These are phyloP conservation scores for Caradrina clavipalpis DNA, from an alignment of 2,888 invertebrate species.

Conservation along the genomic window DNA sequence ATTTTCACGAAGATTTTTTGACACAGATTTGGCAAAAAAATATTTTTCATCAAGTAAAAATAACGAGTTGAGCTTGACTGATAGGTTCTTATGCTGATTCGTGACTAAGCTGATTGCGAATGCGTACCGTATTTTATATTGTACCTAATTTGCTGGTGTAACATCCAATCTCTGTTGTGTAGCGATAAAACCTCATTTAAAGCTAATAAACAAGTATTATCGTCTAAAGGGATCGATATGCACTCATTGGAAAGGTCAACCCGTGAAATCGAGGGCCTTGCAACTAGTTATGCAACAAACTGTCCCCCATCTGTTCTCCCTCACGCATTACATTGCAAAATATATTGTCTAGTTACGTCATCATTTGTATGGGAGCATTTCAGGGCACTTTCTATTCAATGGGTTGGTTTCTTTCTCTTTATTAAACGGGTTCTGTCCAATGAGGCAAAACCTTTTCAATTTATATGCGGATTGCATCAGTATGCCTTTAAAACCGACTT, in stretches of 20 bases:
- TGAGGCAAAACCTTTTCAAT: constrained; percentile 1
- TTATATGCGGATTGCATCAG: constrained; percentile 30
- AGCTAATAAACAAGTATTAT: background rate
- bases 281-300: constrained; percentile 53
- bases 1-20: constrained; percentile 17
- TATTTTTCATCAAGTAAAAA: constrained; percentile 15
- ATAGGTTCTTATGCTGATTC: constrained; percentile 28
- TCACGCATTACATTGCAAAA: constrained; percentile 38
- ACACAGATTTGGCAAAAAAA: constrained; percentile 20
- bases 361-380: constrained; percentile 31
- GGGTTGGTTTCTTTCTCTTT: background rate
- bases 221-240: constrained; percentile 1
- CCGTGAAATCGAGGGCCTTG: constrained; percentile 23
- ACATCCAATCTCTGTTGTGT: constrained; percentile 21
- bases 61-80: constrained; percentile 30
- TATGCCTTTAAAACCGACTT: background rate
- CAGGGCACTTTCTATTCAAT: constrained; percentile 29
- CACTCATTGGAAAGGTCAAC: background rate
- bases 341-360: constrained; percentile 53
- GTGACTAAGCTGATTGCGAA: constrained; percentile 57
- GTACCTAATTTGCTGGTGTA: constrained; percentile 25
- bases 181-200: background rate
- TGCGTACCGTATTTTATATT: constrained; percentile 53
- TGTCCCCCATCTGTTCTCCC: constrained; percentile 20
- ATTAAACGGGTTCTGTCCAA: background rate